phyloP scores from a whole-genome alignment of 1,140 invertebrate species.

The Magallana gigas region DNA sequence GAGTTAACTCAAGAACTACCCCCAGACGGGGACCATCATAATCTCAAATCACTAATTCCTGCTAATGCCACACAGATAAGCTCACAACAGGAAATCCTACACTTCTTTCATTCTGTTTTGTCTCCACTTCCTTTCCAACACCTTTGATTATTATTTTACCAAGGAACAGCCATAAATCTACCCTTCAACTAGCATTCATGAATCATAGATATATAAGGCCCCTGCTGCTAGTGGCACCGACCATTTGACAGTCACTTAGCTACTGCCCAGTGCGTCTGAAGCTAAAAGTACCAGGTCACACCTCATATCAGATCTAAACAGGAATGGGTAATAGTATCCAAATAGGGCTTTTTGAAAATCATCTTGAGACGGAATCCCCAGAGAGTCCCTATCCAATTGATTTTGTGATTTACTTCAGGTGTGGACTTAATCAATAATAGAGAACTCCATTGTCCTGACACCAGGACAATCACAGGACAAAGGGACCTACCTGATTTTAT shows the following conservation, averaged over 20 bases:
- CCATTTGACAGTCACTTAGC: not conserved
- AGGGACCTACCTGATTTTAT: not conserved
- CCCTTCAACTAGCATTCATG: not conserved
- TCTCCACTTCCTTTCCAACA: too few species aligned
- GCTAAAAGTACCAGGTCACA: not conserved
- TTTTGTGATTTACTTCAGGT: constrained; percentile 4
- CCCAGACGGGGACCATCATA: too few species aligned
- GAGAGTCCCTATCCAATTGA: not conserved
- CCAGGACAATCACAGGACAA: not conserved
- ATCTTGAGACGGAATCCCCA: not conserved
- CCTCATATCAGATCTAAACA: too few species aligned
- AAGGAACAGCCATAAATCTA: not conserved
- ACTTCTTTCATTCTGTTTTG: too few species aligned
- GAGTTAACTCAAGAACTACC: too few species aligned
- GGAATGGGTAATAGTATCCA: too few species aligned
- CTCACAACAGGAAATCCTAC: too few species aligned
- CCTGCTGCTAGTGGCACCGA: not conserved
- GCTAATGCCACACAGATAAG: too few species aligned
- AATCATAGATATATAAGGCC: constrained; percentile 5
- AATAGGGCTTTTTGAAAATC: not conserved
- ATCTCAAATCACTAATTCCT: too few species aligned
- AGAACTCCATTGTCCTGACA: not conserved
- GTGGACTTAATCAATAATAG: constrained; percentile 19
- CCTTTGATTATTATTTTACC: not conserved
- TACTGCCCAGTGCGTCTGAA: not conserved